Evolutionary conservation across 2,888 invertebrate species (phyloP), one percentile per base, ranked within the genome.

Genomic region (Microplitis deprimator): DNA sequence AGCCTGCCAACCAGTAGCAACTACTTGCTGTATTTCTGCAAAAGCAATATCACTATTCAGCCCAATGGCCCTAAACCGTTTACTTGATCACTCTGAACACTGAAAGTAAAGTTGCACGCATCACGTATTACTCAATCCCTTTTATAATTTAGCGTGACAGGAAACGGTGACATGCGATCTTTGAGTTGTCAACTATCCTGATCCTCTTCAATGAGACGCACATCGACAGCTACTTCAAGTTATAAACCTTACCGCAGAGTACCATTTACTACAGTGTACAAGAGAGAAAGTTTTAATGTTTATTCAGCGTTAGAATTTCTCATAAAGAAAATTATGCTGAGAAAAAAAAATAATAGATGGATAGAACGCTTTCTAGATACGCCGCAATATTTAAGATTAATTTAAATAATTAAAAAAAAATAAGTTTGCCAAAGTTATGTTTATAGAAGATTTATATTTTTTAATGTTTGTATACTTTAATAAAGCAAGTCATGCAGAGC

Each of bases 121-220:
- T 73, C 62, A 39, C 67, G 71, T 69, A 50, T 50, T 50, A 17
- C 50, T 60, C 64, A 72, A 73, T 71, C 40, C 73, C 75, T 70
- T 61, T 73, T 6, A 5, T 16, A 39, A 78, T 68, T 71, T 82
- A 80, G 85, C 85, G 84, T 84, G 84, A 85, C 85, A 81, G 80
- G 82, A 83, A 82, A 80, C 80, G 65, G 76, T 79, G 83, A 85
- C 84, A 85, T 83, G 85, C 85, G 83, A 84, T 84, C 83, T 84
- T 80, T 84, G 79, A 2, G 65, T 79, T 73, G 79, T 70, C 76
- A 76, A 75, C 81, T 81, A 84, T 83, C 81, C 81, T 80, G 79
- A 84, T 81, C 82, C 62, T 61, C 72, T 73, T 62, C 6, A 6
- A 17, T 39, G 61, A 17, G 20, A 71, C 62, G 16, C 8, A 50